These are phyloP conservation scores for Andrena minutula DNA, from an alignment of 2,888 invertebrate species.

Conservation along the genomic window DNA sequence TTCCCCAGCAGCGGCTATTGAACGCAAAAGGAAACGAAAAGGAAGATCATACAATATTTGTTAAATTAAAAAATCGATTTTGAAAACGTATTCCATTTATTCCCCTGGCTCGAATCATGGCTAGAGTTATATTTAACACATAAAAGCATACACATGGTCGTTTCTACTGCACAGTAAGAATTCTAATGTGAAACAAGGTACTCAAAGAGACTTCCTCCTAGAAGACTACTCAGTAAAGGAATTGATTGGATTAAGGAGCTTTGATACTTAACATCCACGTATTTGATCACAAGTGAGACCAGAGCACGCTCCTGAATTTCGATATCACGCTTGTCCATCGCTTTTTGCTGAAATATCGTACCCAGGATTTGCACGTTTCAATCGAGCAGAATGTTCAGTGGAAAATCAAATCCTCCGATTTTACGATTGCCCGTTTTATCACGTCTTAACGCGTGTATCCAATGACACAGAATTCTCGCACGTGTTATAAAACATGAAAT, in stretches of 20 bases:
- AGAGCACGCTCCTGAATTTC: neutral
- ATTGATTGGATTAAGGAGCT: no score
- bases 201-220: no score
- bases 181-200: no score
- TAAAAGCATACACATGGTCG: no score
- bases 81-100: no score
- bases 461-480: neutral
- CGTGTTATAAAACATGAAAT: constrained; percentile 34
- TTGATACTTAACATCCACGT: no score
- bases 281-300: neutral
- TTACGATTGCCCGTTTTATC: constrained; percentile 15
- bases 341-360: neutral
- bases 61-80: no score
- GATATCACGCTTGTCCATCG: neutral
- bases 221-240: no score
- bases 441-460: constrained; percentile 14
- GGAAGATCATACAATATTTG: no score
- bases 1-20: neutral
- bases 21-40: neutral
- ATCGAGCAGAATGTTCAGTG: neutral
- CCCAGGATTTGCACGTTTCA: neutral
- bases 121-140: no score
- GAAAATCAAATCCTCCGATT: constrained; percentile 18
- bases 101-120: no score
- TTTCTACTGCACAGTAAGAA: no score